A percentile compares a stretch with the other conserved stretches of the same genome.
Conservation (phyloP, 2,797 vertebrate species). For the Tachyglossus aculeatus region DNA sequence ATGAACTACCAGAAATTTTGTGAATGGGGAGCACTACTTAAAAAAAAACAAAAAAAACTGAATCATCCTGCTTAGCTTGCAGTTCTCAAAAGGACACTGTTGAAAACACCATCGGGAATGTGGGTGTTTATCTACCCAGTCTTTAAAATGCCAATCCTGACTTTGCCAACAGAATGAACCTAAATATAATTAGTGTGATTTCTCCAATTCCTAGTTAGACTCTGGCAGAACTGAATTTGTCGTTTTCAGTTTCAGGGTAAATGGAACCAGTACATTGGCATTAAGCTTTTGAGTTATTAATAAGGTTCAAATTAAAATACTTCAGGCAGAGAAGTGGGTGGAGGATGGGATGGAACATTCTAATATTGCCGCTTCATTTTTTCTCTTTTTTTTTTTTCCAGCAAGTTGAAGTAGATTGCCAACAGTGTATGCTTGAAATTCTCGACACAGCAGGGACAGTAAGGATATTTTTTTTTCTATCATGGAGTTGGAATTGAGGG, state of each 20-base stretch:
- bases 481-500: background rate
- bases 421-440: constrained; percentile 99
- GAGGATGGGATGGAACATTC: background rate
- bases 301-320: background rate
- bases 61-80: too few species aligned
- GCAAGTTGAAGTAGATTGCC: constrained; percentile 98
- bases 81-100: too few species aligned
- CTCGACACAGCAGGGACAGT: constrained; percentile 98
- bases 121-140: too few species aligned
- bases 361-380: constrained; percentile 4
- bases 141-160: background rate
- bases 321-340: background rate
- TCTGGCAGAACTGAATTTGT: too few species aligned
- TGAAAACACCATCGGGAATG: too few species aligned
- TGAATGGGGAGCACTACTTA: too few species aligned
- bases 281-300: background rate
- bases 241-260: background rate
- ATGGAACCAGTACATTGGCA: background rate
- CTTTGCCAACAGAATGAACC: too few species aligned
- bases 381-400: constrained; percentile 58
- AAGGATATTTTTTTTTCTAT: constrained; percentile 66
- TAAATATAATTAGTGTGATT: too few species aligned
- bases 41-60: too few species aligned
- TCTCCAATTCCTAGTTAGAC: too few species aligned
- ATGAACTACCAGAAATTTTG: too few species aligned